Conservation (phyloP, 92 coral and sea anemone genomes). For the Porites lobata region DNA sequence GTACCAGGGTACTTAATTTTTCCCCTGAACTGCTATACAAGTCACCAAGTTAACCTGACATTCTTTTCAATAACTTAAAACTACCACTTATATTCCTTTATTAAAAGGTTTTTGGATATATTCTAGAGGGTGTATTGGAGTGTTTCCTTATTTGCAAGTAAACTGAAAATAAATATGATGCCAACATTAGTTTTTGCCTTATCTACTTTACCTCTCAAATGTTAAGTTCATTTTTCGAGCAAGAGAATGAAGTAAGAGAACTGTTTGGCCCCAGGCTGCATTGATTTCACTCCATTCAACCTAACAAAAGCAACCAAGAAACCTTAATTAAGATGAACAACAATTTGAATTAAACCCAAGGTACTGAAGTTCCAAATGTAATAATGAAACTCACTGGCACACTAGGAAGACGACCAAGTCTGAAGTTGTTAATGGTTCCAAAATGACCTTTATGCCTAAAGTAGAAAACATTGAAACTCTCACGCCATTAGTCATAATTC, state of each 20-base stretch:
- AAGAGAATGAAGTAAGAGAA: constrained; percentile 88
- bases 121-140: too few relatives aligned
- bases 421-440: constrained; percentile 99
- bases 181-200: neutral
- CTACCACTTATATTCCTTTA: too few relatives aligned
- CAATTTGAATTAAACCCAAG: neutral
- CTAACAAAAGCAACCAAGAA: constrained; percentile 40
- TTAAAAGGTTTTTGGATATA: too few relatives aligned
- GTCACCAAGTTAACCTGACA: too few relatives aligned
- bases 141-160: too few relatives aligned
- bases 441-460: constrained; percentile 99
- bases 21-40: too few relatives aligned
- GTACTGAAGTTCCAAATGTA: neutral
- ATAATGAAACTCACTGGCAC: constrained; percentile 88
- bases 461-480: neutral
- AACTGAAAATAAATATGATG: neutral
- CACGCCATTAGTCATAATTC: too few relatives aligned
- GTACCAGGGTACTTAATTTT: too few relatives aligned
- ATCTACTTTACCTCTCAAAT: constrained; percentile 81
- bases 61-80: too few relatives aligned
- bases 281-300: constrained; percentile 99
- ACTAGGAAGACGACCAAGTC: constrained; percentile 98
- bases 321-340: too few relatives aligned
- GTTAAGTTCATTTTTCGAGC: constrained; percentile 98
- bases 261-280: constrained; percentile 99